Conservation (phyloP, 2,888 invertebrate species). For the Trimorus sp. region DNA sequence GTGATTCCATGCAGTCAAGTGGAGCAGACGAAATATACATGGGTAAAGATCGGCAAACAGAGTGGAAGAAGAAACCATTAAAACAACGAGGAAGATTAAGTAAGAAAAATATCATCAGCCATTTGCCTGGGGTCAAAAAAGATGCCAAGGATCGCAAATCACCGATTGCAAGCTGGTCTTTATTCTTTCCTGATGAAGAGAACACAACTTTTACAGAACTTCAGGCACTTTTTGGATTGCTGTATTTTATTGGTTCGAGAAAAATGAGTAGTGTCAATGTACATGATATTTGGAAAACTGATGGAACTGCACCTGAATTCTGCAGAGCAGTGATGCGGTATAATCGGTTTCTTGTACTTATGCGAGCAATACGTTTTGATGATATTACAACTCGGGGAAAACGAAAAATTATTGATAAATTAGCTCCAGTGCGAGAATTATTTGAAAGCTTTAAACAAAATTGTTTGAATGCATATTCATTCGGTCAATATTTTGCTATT, state of each 20-base stretch:
- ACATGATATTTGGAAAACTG: constrained; percentile 5
- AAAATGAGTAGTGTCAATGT: constrained; percentile 2
- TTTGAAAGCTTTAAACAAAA: constrained; percentile 37
- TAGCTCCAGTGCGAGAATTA: constrained; percentile 38
- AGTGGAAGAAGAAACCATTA: not conserved
- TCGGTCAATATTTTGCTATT: constrained; percentile 19
- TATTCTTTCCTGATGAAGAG: constrained; percentile 21
- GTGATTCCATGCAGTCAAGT: constrained; percentile 9
- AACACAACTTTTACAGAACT: constrained; percentile 1
- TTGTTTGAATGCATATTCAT: constrained; percentile 2
- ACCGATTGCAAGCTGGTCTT: constrained; percentile 11
- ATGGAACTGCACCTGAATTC: constrained; percentile 27
- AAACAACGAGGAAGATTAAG: not conserved
- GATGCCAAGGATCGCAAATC: not conserved
- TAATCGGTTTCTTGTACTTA: constrained; percentile 34
- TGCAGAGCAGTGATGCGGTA: constrained; percentile 38
- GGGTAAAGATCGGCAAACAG: constrained; percentile 9
- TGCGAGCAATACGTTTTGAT: constrained; percentile 46
- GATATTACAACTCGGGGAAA: constrained; percentile 18
- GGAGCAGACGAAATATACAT: not conserved
- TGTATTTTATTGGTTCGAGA: constrained; percentile 17
- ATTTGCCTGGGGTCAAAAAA: constrained; percentile 25
- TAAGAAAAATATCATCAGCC: constrained; percentile 6
- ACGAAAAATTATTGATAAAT: constrained; percentile 14
- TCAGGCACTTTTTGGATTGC: constrained; percentile 7